Evolutionary conservation across 2,888 invertebrate genomes (phyloP).

Genomic region (Ennomos quercinarius): DNA sequence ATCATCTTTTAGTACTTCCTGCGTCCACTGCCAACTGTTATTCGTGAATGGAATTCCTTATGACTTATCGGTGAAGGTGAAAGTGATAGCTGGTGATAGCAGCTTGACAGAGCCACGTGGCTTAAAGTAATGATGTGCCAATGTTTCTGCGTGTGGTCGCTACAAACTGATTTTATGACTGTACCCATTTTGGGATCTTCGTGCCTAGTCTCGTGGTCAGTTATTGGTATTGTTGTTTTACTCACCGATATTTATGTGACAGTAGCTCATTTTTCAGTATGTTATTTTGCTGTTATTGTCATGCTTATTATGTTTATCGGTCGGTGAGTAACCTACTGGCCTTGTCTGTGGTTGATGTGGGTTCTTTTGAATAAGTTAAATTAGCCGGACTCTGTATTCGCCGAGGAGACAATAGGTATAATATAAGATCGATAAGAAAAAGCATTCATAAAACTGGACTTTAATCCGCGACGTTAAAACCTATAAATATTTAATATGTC

Average conservation of each 20-base stretch:
- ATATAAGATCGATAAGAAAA: too few species aligned
- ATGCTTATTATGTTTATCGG: background rate
- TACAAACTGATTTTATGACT: conserved; percentile 37
- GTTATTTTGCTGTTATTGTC: background rate
- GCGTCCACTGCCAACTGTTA: conserved; percentile 48
- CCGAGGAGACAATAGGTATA: too few species aligned
- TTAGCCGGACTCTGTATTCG: too few species aligned
- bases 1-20: conserved; percentile 56
- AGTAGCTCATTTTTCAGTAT: conserved; percentile 19
- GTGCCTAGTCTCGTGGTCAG: conserved; percentile 21
- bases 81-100: conserved; percentile 54
- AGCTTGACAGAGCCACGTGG: conserved; percentile 38
- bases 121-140: conserved; percentile 42
- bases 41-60: conserved; percentile 64
- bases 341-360: conserved; percentile 13
- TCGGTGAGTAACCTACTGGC: conserved; percentile 4
- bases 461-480: too few species aligned
- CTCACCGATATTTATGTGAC: conserved; percentile 36
- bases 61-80: conserved; percentile 61
- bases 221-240: conserved; percentile 39
- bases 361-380: conserved; percentile 1
- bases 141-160: conserved; percentile 53
- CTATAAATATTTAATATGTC: too few species aligned
- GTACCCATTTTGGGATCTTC: conserved; percentile 40
- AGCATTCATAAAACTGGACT: too few species aligned